These are phyloP conservation scores for Vidua chalybeata DNA, from an alignment of 2,113 vertebrate genomes.

Conservation along the genomic window DNA sequence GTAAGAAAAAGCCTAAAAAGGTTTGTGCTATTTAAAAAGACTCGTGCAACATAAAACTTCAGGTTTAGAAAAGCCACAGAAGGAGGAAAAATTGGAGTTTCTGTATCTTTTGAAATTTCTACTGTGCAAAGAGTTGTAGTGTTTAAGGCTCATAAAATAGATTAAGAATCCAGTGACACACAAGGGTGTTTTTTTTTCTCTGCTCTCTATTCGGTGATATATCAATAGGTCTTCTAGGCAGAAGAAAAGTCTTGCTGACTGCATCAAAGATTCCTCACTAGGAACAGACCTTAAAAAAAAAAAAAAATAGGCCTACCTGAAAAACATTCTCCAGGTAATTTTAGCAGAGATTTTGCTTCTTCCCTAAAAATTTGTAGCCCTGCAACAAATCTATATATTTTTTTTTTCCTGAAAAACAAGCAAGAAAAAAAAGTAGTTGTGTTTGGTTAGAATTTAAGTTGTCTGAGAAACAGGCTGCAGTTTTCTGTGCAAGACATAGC, in stretches of 20 bases:
- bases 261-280: conserved; percentile 24
- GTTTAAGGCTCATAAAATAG: conserved; percentile 55
- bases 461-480: neutral
- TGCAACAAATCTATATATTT: neutral
- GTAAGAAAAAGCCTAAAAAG: conserved; percentile 22
- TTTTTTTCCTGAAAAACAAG: neutral
- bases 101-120: conserved; percentile 29
- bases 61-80: neutral
- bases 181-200: neutral
- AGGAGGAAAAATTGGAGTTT: neutral
- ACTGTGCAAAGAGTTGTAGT: conserved; percentile 6
- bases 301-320: neutral
- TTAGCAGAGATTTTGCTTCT: neutral
- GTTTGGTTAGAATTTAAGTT: neutral
- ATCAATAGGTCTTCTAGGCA: conserved; percentile 35
- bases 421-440: neutral
- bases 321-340: neutral
- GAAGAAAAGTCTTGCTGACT: conserved; percentile 30
- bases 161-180: conserved; percentile 9
- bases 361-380: neutral
- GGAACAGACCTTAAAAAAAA: neutral
- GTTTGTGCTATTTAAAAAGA: conserved; percentile 34
- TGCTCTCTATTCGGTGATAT: neutral
- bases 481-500: neutral
- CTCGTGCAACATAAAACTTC: conserved; percentile 8